Percentiles rank a stretch among this genome's conserved stretches.
These are phyloP conservation scores for Andricus quercusramuli DNA, from an alignment of 2,888 invertebrate genomes.

Conservation along the genomic window DNA sequence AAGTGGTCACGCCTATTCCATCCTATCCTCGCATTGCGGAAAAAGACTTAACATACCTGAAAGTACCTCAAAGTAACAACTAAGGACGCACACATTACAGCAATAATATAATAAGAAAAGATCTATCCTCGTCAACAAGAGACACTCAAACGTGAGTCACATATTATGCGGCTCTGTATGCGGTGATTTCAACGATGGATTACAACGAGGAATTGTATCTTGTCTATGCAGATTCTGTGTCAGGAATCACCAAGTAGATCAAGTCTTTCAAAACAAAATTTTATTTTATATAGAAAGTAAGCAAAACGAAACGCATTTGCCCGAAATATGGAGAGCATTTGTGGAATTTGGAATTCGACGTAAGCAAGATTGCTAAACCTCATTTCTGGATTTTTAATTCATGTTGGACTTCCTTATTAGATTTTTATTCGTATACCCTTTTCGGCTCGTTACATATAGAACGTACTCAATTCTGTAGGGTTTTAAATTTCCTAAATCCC, in stretches of 20 bases:
- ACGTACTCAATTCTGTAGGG: too few species aligned
- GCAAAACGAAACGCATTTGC: background rate
- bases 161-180: slow-evolving; percentile 18
- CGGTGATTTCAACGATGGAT: slow-evolving; percentile 34
- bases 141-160: slow-evolving; percentile 34
- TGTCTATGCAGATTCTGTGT: slow-evolving; percentile 30
- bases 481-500: too few species aligned
- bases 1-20: slow-evolving; percentile 30
- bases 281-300: background rate
- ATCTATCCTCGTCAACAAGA: slow-evolving; percentile 2
- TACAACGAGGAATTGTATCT: slow-evolving; percentile 25
- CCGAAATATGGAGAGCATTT: background rate
- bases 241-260: slow-evolving; percentile 36
- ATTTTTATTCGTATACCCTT: too few species aligned
- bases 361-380: background rate
- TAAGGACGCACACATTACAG: background rate
- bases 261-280: slow-evolving; percentile 9
- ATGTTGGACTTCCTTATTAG: too few species aligned
- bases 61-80: background rate
- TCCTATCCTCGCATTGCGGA: slow-evolving; percentile 9
- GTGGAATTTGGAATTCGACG: background rate
- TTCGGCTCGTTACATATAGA: too few species aligned
- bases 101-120: slow-evolving; percentile 10
- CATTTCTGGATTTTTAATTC: background rate
- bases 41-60: background rate